Base-by-base conservation (phyloP, 2,797 vertebrate species). In the Enteromius unitaeniatus region DNA sequence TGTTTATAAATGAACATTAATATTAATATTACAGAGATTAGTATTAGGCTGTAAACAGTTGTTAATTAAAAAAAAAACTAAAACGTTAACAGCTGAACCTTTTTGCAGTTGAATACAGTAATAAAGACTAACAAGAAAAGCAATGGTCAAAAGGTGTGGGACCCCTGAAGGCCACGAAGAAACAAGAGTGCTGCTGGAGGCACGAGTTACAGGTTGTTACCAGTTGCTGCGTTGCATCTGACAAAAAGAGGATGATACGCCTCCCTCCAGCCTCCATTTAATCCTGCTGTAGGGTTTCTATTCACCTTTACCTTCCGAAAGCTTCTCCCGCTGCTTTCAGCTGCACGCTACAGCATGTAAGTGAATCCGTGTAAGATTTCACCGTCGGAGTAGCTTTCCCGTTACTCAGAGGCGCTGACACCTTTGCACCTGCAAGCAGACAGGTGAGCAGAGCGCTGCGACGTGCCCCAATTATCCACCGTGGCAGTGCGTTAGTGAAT, bases 381-480 rank as follows among this genome's bases (percentile, higher is more conserved):
- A 14, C 58, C 49, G 28, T 78, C 26, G 37, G 68, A 84, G 31
- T 77, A 83, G 76, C 78, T 88, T 40, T 31, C 79, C 82, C 64
- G 85, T 88, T 79, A 86, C 68, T 78, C 70, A 68, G 85, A 84
- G 84, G 86, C 72, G 85, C 86, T 86, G 89, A 91, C 89, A 90
- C 89, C 76, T 77, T 79, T 21, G 88, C 92, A 92, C 93, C 91
- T 93, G 93, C 62, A 55, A 53, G 23, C 85, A 91, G 92, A 92
- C 92, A 95, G 93, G 92, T 94, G 93, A 93, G 87, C 70, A 62
- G 86, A 40, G 88, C 85, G 77, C 80, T 40, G 88, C 76, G 86
- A 88, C 84, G 81, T 86, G 88, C 89, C 89, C 91, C 91, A 92
- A 93, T 94, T 93, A 94, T 92, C 92, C 90, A 88, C 88, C 88